Conservation (phyloP, 2,113 vertebrate genomes). For the Lethenteron reissneri region DNA sequence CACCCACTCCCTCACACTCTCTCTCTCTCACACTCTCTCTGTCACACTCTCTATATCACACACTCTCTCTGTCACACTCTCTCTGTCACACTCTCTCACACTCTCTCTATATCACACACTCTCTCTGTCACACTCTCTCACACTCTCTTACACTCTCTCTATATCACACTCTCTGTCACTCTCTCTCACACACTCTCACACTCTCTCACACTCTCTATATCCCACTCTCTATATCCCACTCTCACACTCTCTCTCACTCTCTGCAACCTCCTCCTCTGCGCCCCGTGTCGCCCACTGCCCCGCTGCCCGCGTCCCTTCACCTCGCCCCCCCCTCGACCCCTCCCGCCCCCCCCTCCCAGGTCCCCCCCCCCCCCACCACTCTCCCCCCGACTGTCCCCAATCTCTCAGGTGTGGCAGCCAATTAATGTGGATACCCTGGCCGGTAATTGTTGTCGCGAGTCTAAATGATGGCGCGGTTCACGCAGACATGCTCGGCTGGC, state of each 20-base stretch:
- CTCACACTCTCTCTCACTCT: neutral
- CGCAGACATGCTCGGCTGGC: neutral
- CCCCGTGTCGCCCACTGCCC: neutral
- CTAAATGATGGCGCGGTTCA: conserved; percentile 5
- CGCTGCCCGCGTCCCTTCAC: neutral
- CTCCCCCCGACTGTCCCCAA: neutral
- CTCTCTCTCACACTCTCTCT: too few relatives aligned
- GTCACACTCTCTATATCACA: too few relatives aligned
- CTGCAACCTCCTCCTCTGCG: neutral
- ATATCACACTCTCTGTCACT: too few relatives aligned
- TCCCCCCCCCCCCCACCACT: neutral
- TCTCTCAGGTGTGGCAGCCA: conserved; percentile 4
- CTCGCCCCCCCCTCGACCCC: neutral
- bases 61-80: too few relatives aligned
- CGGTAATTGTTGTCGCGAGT: conserved; percentile 3
- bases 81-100: neutral
- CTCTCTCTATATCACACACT: too few relatives aligned
- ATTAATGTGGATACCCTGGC: neutral
- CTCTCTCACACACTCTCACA: neutral
- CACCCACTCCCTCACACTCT: too few relatives aligned
- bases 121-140: too few relatives aligned
- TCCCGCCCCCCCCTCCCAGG: neutral
- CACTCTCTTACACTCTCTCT: too few relatives aligned
- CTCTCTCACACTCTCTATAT: too few relatives aligned
- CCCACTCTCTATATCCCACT: too few relatives aligned